Evolutionary conservation across 2,797 vertebrate genomes (phyloP).

Genomic region (Notolabrus celidotus): DNA sequence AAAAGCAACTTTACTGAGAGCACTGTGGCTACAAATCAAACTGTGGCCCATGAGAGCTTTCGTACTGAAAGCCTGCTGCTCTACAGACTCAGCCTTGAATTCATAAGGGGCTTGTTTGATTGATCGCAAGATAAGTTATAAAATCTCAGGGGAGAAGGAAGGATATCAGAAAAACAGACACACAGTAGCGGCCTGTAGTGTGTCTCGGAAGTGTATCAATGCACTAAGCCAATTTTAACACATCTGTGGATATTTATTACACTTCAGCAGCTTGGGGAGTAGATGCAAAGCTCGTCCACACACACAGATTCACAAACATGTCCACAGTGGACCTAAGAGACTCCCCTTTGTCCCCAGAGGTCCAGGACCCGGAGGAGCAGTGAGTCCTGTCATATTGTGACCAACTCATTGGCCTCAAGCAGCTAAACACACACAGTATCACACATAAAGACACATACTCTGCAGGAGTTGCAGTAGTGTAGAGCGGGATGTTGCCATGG

Average conservation of each 20-base stretch:
- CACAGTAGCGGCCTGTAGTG: constrained; percentile 28
- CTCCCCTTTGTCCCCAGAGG: constrained; percentile 53
- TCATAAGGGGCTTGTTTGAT: constrained; percentile 41
- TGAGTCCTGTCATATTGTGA: constrained; percentile 71
- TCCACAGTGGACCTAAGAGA: constrained; percentile 30
- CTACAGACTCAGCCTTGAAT: constrained; percentile 31
- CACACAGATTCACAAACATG: constrained; percentile 42
- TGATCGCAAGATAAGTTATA: constrained; percentile 50
- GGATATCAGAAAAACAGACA: constrained; percentile 27
- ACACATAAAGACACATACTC: constrained; percentile 50
- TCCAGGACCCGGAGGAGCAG: constrained; percentile 54
- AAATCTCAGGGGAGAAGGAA: constrained; percentile 21
- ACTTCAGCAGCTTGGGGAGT: constrained; percentile 23
- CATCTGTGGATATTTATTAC: constrained; percentile 67
- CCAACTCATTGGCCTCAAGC: constrained; percentile 69
- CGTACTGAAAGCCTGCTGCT: constrained; percentile 39
- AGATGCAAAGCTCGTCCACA: constrained; percentile 20
- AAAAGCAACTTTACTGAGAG: constrained; percentile 16
- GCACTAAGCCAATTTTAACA: constrained; percentile 58
- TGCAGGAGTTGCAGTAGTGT: constrained; percentile 58
- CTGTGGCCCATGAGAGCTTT: constrained; percentile 19
- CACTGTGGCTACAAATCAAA: constrained; percentile 36
- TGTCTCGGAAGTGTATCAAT: constrained; percentile 39
- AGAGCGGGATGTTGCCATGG: constrained; percentile 76
- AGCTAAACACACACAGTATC: constrained; percentile 51